These are phyloP conservation scores for Felis chaus DNA, from an alignment of 2,113 vertebrate species.

Conservation along the genomic window DNA sequence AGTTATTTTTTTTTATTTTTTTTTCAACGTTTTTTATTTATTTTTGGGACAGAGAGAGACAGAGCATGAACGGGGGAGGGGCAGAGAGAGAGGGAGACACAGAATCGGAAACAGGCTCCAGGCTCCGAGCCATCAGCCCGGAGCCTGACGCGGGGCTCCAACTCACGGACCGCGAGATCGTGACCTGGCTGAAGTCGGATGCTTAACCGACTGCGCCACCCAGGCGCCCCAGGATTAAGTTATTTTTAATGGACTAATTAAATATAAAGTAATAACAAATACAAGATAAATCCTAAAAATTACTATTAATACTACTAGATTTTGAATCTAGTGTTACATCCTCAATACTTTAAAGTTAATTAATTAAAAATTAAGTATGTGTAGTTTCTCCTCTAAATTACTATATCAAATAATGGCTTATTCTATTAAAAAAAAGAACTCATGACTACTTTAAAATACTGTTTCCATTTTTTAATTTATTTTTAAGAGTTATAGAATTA, in stretches of 20 bases:
- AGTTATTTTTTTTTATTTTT: constrained; percentile 60
- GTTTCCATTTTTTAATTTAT: neutral
- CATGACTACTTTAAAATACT: neutral
- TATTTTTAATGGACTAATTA: constrained; percentile 76
- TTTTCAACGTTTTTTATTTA: too few species aligned
- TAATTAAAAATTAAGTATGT: constrained; percentile 66
- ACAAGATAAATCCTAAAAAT: constrained; percentile 70
- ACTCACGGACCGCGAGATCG: too few species aligned
- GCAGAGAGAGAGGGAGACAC: too few species aligned
- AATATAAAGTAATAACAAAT: constrained; percentile 65
- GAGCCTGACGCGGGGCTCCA: too few species aligned
- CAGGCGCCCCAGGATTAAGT: neutral
- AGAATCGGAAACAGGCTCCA: too few species aligned
- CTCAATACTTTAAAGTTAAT: constrained; percentile 48
- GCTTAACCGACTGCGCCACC: too few species aligned
- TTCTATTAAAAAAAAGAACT: neutral
- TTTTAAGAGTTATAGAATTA: neutral
- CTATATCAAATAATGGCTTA: neutral
- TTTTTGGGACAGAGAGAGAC: too few species aligned
- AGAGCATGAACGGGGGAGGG: too few species aligned
- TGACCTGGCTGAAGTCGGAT: too few species aligned
- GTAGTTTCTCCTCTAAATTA: constrained; percentile 49
- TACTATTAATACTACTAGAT: constrained; percentile 26
- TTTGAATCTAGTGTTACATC: constrained; percentile 54
- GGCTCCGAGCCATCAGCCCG: too few species aligned